Evolutionary conservation across 2,888 invertebrate species (phyloP).

Genomic region (Eupeodes luniger): DNA sequence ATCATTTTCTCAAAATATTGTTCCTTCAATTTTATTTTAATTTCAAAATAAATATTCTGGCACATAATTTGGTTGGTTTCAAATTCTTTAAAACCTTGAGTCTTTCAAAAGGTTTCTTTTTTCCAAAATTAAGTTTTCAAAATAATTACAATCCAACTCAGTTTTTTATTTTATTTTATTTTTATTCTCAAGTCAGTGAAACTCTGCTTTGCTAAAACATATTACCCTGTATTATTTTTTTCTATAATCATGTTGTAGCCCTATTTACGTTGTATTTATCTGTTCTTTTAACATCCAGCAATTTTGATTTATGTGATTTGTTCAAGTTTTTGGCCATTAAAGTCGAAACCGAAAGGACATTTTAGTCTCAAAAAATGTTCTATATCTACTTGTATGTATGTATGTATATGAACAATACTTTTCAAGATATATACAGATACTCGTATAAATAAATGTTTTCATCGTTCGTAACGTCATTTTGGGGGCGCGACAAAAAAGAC

Average conservation of each 20-base stretch:
- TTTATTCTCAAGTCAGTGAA: too few species aligned
- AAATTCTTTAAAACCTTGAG: too few species aligned
- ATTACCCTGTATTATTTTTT: conserved; percentile 14
- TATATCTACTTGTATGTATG: too few species aligned
- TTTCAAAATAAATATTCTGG: too few species aligned
- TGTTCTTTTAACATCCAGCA: conserved; percentile 49
- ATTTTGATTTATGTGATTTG: conserved; percentile 73
- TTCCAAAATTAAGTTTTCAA: too few species aligned
- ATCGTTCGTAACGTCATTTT: conserved; percentile 14
- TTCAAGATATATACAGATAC: neutral
- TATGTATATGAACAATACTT: neutral
- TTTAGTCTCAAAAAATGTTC: conserved; percentile 20
- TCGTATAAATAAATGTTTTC: conserved; percentile 32
- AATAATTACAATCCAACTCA: too few species aligned
- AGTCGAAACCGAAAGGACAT: conserved; percentile 61
- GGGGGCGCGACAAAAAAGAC: conserved; percentile 47
- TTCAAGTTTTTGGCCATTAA: conserved; percentile 70
- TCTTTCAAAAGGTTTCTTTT: too few species aligned
- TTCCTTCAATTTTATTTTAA: too few species aligned
- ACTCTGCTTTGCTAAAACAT: neutral
- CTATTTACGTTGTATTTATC: conserved; percentile 43
- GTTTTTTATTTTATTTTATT: too few species aligned
- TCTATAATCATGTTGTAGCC: neutral
- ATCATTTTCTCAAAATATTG: too few species aligned
- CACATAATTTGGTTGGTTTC: too few species aligned